Evolutionary conservation across 2,888 invertebrate species (phyloP), one percentile per base, ranked within the genome.

Genomic region (Gibbula magus): DNA sequence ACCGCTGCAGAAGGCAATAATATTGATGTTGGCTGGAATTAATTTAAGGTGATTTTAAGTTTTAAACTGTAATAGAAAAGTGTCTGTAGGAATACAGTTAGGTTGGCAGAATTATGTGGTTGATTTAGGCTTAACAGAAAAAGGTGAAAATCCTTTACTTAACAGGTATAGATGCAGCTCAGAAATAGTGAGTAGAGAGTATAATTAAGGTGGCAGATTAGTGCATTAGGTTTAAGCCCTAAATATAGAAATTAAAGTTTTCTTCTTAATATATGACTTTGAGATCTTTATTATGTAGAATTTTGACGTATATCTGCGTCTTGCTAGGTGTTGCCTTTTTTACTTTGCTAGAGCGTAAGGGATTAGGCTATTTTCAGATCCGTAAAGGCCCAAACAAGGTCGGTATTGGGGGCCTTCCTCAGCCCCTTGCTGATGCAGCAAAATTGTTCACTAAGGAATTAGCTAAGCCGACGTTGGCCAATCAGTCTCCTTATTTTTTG

Each of bases 361-460:
- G 95, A 88, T 94, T 96, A 93, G 94, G 95, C 0, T 95, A 95
- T 94, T 94, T 96, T 94, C 95, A 96, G 93, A 93, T 95, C 93
- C 96, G 96, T 22, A 95, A 95, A 88, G 96, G 96, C 0, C 96
- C 96, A 29, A 96, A 95, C 94, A 96, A 95, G 88, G 94, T 96
- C 0, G 95, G 95, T 0, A 88, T 95, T 86, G 89, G 94, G 52
- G 96, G 95, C 0, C 89, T 96, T 91, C 92, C 95, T 82, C 96
- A 96, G 84, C 95, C 96, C 91, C 95, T 96, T 94, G 94, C 94
- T 74, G 96, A 96, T 94, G 96, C 95, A 51, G 93, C 96, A 93
- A 96, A 93, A 89, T 94, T 96, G 93, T 95, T 96, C 94, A 93
- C 93, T 87, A 96, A 96, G 81, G 94, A 89, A 75, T 79, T 81